Base-by-base conservation (phyloP, 2,797 vertebrate species). In the Cyclura pinguis region DNA sequence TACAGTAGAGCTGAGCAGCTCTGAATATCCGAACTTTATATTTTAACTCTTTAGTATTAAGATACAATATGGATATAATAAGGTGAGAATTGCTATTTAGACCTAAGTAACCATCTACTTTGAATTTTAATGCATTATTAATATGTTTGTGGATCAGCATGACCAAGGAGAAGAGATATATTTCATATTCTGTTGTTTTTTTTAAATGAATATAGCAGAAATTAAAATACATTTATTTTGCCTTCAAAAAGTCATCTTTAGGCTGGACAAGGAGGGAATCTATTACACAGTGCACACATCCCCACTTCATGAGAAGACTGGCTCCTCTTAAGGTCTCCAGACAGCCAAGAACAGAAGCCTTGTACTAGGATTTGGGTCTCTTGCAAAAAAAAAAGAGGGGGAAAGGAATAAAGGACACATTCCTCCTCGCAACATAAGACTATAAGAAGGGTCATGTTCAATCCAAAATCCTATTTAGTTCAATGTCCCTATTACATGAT, bases 11-110 rank as follows among this genome's bases (percentile, higher is more conserved):
- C 80, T 90, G 81, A 94, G 90, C 59, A 94, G 73, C 24, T n/a
- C 35, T 76, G 80, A 81, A 88, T 86, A 89, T 47, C 84, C 91
- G 0, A n/a, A 88, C 92, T 93, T 93, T 92, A 72, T 24, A 67
- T 90, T 67, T 92, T 93, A 96, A 95, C 69, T 0, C 92, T 95
- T 93, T 82, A 86, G 29, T 32, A 76, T 64, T 91, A 92, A 38
- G 80, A 2, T 86, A 78, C 50, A 72, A 57, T 8, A 47, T 24
- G 55, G 64, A 69, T 72, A 72, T 1, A 92, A 91, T 52, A 77
- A 91, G 85, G 87, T 6, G 69, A 0, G 1, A 80, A 88, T 2
- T 95, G 87, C 42, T 89, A 1, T 89, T 91, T 90, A 74, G 38
- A 90, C 85, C 89, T 85, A 57, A 55, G 24, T 78, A 69, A 50